These are phyloP conservation scores for Reinhardtius hippoglossoides DNA, from an alignment of 2,113 vertebrate species.

Conservation along the genomic window DNA sequence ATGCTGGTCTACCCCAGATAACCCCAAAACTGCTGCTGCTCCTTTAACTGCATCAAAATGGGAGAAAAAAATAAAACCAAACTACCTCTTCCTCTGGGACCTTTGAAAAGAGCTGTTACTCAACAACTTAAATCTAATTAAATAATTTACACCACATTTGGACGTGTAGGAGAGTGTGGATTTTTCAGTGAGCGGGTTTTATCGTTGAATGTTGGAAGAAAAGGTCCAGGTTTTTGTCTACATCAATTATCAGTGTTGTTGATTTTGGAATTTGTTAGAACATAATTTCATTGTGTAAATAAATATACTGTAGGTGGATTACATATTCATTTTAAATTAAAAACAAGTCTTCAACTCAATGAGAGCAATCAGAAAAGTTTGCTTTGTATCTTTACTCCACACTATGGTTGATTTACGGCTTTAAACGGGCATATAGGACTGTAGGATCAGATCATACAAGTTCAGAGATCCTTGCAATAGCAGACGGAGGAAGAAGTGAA, in stretches of 20 bases:
- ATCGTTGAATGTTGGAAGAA: too few relatives aligned
- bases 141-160: not conserved
- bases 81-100: constrained; percentile 12
- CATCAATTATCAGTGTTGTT: not conserved
- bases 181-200: too few relatives aligned
- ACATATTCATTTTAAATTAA: not conserved
- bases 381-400: not conserved
- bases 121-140: not conserved
- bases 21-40: not conserved
- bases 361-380: too few relatives aligned
- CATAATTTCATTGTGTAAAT: not conserved
- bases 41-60: not conserved
- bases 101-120: constrained; percentile 3
- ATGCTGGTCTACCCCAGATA: constrained; percentile 9
- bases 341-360: too few relatives aligned
- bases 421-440: not conserved
- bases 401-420: not conserved
- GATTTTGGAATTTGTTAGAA: not conserved
- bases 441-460: not conserved
- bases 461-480: not conserved
- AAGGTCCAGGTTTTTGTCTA: not conserved
- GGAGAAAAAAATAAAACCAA: not conserved
- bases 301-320: not conserved
- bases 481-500: not conserved
- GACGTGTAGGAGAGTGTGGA: not conserved